Base-by-base conservation (phyloP, 2,113 vertebrate genomes). In the Diphyllodes magnificus region DNA sequence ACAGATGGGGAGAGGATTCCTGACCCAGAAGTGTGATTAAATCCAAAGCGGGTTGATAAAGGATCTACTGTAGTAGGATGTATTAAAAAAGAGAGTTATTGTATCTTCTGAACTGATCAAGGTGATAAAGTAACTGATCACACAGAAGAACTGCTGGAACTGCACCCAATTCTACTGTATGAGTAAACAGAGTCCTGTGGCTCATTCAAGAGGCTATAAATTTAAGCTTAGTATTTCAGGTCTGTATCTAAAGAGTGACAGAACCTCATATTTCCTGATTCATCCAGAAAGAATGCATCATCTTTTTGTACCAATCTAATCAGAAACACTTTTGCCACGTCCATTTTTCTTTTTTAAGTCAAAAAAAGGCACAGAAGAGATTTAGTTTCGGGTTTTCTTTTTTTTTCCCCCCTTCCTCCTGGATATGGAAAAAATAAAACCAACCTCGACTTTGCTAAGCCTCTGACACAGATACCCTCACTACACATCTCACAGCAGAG, bases 301-400 rank as follows among this genome's bases (percentile, higher is more conserved):
- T 97, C 93, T 97, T 98, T 97, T 95, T 92, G 94, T 96, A 96
- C 94, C 78, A 92, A 97, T 98, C 97, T 97, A 98, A 98, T 98
- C 97, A 97, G 97, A 92, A 97, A 94, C 93, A 90, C 72, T 97
- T 98, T 94, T 97, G 97, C 95, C 96, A 95, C n/a, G 92, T 95
- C 96, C 95, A 97, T 98, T 98, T 98, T 98, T 98, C 97, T 98
- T 98, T 96, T 96, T 87, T 87, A 95, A 97, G 96, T 97, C 93
- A 96, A 95, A 96, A 78, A 89, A 91, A 97, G 78, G 64, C 83
- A 71, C 45, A 83, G 80, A 95, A 92, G 39, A 97, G 86, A 97
- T 96, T 97, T 97, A 97, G 86, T 60, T 70, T 19, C 3, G 7
- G 40, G 57, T 35, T 22, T 45, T 42, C 20, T 21, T 2, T 35